Evolutionary conservation across 2,888 invertebrate species (phyloP), one percentile per base, ranked within the genome.

Genomic region (Pachydiplax longipennis): DNA sequence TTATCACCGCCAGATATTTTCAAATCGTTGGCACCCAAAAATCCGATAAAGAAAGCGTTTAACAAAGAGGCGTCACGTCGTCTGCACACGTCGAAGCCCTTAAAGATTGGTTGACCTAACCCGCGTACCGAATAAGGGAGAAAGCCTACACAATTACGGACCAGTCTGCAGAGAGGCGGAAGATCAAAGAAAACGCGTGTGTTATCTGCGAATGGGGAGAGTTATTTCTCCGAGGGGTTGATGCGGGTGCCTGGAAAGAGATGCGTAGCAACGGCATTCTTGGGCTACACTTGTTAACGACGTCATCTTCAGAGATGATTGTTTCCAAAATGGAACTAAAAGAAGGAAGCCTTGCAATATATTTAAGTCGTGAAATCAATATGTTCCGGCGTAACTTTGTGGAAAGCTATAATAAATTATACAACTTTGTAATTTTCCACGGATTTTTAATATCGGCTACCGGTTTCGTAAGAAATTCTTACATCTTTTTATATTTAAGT

Each of bases 141-240:
- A 37, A 35, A 53, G 83, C 61, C 87, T 58, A 87, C 58, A 87
- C 87, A 87, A 87, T 87, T 87, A 87, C 87, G 37, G 87, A 83
- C 53, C 48, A 83, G 83, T 83, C 61, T 61, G 87, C 87, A 37
- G 87, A 87, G 87, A 12, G 37, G 87, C 87, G 58, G 61, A 48
- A 87, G 87, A 87, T 87, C 87, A 87, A 87, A 87, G 87, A 61
- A 87, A 61, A 61, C 37, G 61, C 87, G 87, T 15, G 83, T 58
- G 83, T 35, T 53, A 73, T 73, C 73, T 73, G 87, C 58, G 44
- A 31, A 48, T 73, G 73, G 73, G 73, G 22, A 31, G 73, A 12
- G 73, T 65, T 65, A 31, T 73, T 31, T 31, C 73, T 73, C 73
- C 31, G 25, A 8, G 73, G 22, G 25, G 82, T 65, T 37, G 40